Percentiles rank a stretch among this genome's conserved stretches.
Conservation (phyloP, 2,888 invertebrate genomes). For the Drosophila aldrichi region DNA sequence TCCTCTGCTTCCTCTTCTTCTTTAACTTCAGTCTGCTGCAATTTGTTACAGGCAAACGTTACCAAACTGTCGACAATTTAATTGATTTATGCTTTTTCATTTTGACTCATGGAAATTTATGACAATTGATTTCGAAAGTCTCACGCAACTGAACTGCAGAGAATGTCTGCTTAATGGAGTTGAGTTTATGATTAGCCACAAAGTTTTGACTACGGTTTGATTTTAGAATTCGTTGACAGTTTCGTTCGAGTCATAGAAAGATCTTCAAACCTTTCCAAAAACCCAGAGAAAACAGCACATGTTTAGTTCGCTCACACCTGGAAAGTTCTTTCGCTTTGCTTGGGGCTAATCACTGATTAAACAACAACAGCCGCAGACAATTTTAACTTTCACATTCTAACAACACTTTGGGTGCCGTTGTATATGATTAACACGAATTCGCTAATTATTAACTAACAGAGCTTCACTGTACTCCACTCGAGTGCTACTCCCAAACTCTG, state of each 20-base stretch:
- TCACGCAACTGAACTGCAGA: background rate
- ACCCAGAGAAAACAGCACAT: background rate
- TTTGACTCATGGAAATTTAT: slow-evolving; percentile 47
- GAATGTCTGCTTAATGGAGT: slow-evolving; percentile 12
- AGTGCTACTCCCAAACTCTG: slow-evolving; percentile 26
- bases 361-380: slow-evolving; percentile 40
- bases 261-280: slow-evolving; percentile 30
- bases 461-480: slow-evolving; percentile 16
- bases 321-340: slow-evolving; percentile 38
- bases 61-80: slow-evolving; percentile 67
- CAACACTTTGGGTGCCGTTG: slow-evolving; percentile 37
- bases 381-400: slow-evolving; percentile 55
- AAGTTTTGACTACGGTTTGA: slow-evolving; percentile 10
- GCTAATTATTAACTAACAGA: slow-evolving; percentile 71
- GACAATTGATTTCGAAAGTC: slow-evolving; percentile 67
- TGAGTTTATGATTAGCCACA: slow-evolving; percentile 9
- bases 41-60: slow-evolving; percentile 32
- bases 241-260: background rate
- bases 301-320: background rate
- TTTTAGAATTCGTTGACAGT: background rate
- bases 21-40: slow-evolving; percentile 3
- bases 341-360: slow-evolving; percentile 69
- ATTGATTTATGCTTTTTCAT: slow-evolving; percentile 65
- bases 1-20: slow-evolving; percentile 13
- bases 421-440: slow-evolving; percentile 71